Base-by-base conservation (phyloP, 2,113 vertebrate species). In the Origma solitaria region DNA sequence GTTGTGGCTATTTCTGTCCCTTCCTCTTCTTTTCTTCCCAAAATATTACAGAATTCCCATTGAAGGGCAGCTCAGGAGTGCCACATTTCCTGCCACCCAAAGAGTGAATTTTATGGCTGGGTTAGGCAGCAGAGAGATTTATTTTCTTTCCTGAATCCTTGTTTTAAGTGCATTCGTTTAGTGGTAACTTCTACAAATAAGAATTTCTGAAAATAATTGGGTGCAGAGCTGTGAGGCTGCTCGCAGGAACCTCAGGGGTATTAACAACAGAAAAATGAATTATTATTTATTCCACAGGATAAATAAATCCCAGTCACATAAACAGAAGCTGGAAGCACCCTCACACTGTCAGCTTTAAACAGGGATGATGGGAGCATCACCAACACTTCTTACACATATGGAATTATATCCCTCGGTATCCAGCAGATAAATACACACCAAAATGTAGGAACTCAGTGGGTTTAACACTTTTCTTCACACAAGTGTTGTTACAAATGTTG, bases 341-440 rank as follows among this genome's bases (percentile, higher is more conserved):
- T 8, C 25, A 53, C 10, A 30, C n/a, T 60, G 42, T 7, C 8
- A 6, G 28, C 15, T 79, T 64, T 42, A 28, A 56, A 77, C 3
- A 54, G 38, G 37, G 20, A 38, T 23, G 53, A 42, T 21, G 3
- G 33, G 42, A 65, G 21, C 60, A 66, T 28, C 51, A 40, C 25
- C 50, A 22, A 17, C 15, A 24, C 3, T 4, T 11, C 31, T 37
- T 19, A 28, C 11, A 7, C 0, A 4, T 10, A 28, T 15, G 42
- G 28, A 61, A 14, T 25, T 27, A 44, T 27, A 58, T 6, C 21
- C 6, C 11, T 8, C 45, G 35, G 11, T 7, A 33, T 9, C 16
- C 16, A 54, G 9, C 56, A 44, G 25, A 38, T 21, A 70, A 71
- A 62, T 9, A 54, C 9, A 57, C 14, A 87, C 35, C 15, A 50